A percentile compares a stretch with the other conserved stretches of the same genome.
phyloP scores from a whole-genome alignment of 2,797 vertebrate genomes.

The Artibeus lituratus region DNA sequence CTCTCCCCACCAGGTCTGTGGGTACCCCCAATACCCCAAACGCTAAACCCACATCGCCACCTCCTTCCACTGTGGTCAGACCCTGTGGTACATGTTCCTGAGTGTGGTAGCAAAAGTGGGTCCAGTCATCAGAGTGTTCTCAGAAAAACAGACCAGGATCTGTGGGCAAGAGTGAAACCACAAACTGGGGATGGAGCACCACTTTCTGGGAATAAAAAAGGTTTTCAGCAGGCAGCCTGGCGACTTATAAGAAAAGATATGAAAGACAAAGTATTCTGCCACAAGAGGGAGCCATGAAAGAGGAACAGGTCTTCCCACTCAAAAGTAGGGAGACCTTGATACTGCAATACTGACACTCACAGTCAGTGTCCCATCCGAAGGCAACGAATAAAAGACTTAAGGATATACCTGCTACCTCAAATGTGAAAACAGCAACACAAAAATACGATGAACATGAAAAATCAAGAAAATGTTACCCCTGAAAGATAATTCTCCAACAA shows the following conservation, averaged over 20 bases:
- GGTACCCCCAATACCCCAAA: not conserved
- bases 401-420: not conserved
- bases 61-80: not conserved
- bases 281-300: not conserved
- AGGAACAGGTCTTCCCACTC: too few relatives aligned
- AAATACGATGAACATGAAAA: not conserved
- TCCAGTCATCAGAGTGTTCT: not conserved
- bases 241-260: not conserved
- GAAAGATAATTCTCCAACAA: not conserved
- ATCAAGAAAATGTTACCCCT: not conserved
- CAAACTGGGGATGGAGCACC: not conserved
- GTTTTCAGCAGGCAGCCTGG: not conserved
- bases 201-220: not conserved
- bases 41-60: not conserved
- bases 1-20: not conserved
- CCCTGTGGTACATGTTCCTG: too few relatives aligned
- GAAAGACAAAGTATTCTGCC: not conserved
- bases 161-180: not conserved
- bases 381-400: not conserved
- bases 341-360: rapidly evolving
- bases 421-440: not conserved
- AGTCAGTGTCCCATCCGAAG: not conserved
- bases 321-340: not conserved
- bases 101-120: not conserved
- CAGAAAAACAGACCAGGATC: not conserved